Conservation (phyloP, 2,888 invertebrate genomes). For the Strigamia maritima region DNA sequence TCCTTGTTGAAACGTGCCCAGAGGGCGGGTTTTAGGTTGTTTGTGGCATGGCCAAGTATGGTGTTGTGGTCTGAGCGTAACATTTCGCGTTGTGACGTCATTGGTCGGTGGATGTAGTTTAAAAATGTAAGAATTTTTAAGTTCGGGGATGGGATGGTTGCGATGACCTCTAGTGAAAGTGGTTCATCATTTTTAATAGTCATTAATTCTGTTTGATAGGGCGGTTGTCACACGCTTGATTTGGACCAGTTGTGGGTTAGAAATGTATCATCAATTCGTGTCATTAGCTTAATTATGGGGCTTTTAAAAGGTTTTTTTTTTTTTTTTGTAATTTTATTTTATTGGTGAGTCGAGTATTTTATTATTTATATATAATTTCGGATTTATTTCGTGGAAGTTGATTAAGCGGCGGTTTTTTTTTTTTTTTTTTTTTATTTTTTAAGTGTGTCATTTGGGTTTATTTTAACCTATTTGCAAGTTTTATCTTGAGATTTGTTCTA, state of each 20-base stretch:
- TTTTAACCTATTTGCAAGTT: neutral
- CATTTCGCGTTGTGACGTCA: neutral
- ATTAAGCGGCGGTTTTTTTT: too few relatives aligned
- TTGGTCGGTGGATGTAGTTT: neutral
- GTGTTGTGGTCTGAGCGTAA: constrained; percentile 24
- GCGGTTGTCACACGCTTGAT: constrained; percentile 9
- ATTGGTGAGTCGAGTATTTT: neutral
- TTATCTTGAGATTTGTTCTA: neutral
- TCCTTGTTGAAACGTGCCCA: constrained; percentile 21
- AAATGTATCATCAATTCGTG: neutral
- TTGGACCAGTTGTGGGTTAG: constrained; percentile 9
- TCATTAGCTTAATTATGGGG: neutral
- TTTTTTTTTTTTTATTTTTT: too few relatives aligned
- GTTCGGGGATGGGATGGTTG: neutral
- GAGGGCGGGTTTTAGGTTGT: constrained; percentile 17
- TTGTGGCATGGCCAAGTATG: constrained; percentile 29
- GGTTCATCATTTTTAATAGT: neutral
- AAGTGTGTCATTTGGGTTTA: neutral
- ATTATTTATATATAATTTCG: neutral
- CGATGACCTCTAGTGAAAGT: neutral
- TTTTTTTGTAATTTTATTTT: too few relatives aligned
- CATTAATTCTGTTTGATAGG: neutral
- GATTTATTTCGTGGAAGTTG: neutral
- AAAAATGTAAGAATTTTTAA: neutral
- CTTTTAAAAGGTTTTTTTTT: neutral